phyloP scores from a whole-genome alignment of 1,140 invertebrate genomes.

The Atta cephalotes region DNA sequence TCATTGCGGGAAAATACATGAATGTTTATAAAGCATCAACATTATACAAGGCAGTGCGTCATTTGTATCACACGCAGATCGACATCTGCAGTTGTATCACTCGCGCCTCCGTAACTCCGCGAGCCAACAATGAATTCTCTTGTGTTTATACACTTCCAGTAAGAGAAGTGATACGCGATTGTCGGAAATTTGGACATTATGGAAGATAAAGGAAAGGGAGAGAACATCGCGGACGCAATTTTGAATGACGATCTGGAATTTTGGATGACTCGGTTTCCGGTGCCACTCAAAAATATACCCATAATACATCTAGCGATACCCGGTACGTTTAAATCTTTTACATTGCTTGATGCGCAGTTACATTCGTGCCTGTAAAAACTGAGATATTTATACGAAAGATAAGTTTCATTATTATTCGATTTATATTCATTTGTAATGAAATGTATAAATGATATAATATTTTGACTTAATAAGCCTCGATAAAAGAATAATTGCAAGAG shows the following conservation, averaged over 20 bases:
- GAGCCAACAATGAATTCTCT: not conserved
- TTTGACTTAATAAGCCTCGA: not conserved
- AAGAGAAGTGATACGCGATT: not conserved
- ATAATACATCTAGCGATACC: conserved; percentile 92
- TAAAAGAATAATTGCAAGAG: conserved; percentile 2
- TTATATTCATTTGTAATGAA: not conserved
- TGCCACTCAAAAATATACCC: conserved; percentile 87
- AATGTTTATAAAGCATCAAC: conserved; percentile 29
- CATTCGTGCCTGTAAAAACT: not conserved
- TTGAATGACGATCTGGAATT: conserved; percentile 87
- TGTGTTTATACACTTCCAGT: no score
- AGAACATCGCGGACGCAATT: not conserved
- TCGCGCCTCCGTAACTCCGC: not conserved
- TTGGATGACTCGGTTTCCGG: conserved; percentile 91
- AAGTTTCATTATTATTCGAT: not conserved
- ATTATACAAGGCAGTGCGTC: not conserved
- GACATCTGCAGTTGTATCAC: not conserved
- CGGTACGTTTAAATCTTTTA: conserved; percentile 86
- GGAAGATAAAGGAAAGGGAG: not conserved
- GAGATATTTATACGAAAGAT: not conserved
- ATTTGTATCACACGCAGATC: not conserved
- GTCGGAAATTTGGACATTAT: not conserved
- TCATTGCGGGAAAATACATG: conserved; percentile 31
- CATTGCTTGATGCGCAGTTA: not conserved
- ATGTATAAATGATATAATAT: not conserved